Percentiles rank a stretch among this genome's conserved stretches.
Conservation (phyloP, 2,888 invertebrate species). For the Stenoptilia bipunctidactyla region DNA sequence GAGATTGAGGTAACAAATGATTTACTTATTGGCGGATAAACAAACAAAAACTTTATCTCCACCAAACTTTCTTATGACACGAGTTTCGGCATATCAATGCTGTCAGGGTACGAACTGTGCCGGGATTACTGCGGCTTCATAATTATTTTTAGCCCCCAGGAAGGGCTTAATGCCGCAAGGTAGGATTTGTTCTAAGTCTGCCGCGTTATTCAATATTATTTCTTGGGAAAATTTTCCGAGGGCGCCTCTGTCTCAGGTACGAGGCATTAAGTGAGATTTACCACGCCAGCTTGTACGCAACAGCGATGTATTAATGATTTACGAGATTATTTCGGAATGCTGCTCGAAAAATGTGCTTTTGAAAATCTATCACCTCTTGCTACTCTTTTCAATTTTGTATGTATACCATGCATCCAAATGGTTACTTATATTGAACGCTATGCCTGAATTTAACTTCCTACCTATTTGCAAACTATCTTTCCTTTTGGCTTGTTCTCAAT, state of each 20-base stretch:
- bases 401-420: conserved; percentile 33
- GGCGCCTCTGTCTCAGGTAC: conserved; percentile 35
- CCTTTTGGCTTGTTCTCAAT: conserved; percentile 23
- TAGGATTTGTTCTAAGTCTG: conserved; percentile 53
- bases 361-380: conserved; percentile 1
- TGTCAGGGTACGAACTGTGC: conserved; percentile 21
- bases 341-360: not conserved
- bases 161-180: conserved; percentile 56
- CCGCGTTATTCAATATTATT: conserved; percentile 66
- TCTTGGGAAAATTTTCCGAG: conserved; percentile 30
- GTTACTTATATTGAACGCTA: conserved; percentile 47
- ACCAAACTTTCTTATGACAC: too few relatives aligned
- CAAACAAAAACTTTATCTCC: too few relatives aligned
- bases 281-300: conserved; percentile 17
- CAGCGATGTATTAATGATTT: conserved; percentile 5
- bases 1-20: too few relatives aligned
- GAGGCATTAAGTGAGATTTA: conserved; percentile 41
- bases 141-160: conserved; percentile 47
- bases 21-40: too few relatives aligned
- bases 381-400: conserved; percentile 14
- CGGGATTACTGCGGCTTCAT: conserved; percentile 36
- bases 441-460: conserved; percentile 50
- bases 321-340: conserved; percentile 1
- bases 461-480: conserved; percentile 27
- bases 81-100: too few relatives aligned